Evolutionary conservation across 2,797 vertebrate genomes (phyloP), one percentile per base, ranked within the genome.

Genomic region (Buphagus erythrorhynchus): DNA sequence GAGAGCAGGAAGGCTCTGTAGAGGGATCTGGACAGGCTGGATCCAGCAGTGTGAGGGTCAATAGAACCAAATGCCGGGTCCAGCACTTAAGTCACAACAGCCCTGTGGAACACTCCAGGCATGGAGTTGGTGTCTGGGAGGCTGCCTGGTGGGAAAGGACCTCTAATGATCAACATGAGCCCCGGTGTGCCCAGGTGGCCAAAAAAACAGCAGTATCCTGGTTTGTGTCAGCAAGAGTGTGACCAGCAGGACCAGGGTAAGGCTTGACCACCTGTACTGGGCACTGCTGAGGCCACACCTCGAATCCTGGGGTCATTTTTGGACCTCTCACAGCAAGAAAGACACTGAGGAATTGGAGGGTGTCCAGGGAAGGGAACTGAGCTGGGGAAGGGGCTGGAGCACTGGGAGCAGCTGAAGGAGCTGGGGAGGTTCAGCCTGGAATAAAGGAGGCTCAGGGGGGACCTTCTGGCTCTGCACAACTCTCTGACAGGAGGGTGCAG

Each of bases 21-120:
- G 49, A 22, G 49, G 43, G 5, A 57, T 71, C 57, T 57, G 65
- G 51, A 14, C 38, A 51, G 57, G 28, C 45, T 51, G 65, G 43
- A 45, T 45, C 21, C 51, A 71, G n/a, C 2, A 0, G 2, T 31
- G 38, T 33, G 49, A 38, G 20, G 57, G 25, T 31, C 43, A 31
- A 1, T 1, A 45, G 59, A 38, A 43, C 14, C 6, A 5, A 43
- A 28, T 5, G 15, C n/a, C 1, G 0, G n/a, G 20, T 29, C 17
- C 43, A 57, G 36, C n/a, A n/a, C 24, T 51, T 22, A 8, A 20
- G 6, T 71, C 15, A n/a, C 57, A 57, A 11, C 8, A 51, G 9
- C 20, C 19, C 43, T 19, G 2, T 40, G 25, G 36, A 35, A 16
- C 31, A 9, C n/a, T 61, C 35, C 36, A 26, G 48, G 42, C 11